Conservation (phyloP, 2,888 invertebrate species). For the Thereva nobilitata region DNA sequence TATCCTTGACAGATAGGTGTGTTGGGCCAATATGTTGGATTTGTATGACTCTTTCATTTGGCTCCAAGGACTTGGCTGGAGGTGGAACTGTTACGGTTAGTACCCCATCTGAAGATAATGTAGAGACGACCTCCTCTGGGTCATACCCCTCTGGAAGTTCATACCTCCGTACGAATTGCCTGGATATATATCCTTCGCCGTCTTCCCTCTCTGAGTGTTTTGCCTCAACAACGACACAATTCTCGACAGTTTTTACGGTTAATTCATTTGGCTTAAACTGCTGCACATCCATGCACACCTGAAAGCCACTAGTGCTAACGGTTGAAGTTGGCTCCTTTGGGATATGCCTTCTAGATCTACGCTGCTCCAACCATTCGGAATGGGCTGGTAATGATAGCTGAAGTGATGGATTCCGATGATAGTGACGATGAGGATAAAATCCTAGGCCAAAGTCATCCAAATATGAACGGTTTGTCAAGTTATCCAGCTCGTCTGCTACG, state of each 20-base stretch:
- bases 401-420: slow-evolving; percentile 55
- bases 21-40: slow-evolving; percentile 67
- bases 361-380: slow-evolving; percentile 54
- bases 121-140: slow-evolving; percentile 72
- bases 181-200: slow-evolving; percentile 74
- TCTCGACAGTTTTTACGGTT: slow-evolving; percentile 74
- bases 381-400: slow-evolving; percentile 55
- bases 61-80: slow-evolving; percentile 49
- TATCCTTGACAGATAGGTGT: slow-evolving; percentile 59
- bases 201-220: slow-evolving; percentile 78
- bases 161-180: slow-evolving; percentile 77
- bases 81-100: slow-evolving; percentile 70
- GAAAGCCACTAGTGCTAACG: slow-evolving; percentile 68
- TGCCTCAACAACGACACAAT: slow-evolving; percentile 74
- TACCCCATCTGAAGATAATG: slow-evolving; percentile 76
- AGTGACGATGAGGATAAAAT: slow-evolving; percentile 56
- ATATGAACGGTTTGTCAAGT: slow-evolving; percentile 55
- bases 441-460: slow-evolving; percentile 57
- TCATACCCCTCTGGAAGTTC: slow-evolving; percentile 75
- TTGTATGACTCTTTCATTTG: slow-evolving; percentile 62
- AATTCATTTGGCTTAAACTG: slow-evolving; percentile 81
- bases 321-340: background rate
- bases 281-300: slow-evolving; percentile 74
- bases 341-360: slow-evolving; percentile 21
- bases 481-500: slow-evolving; percentile 57